Evolutionary conservation across 1,140 invertebrate genomes (phyloP), one percentile per base, ranked within the genome.

Genomic region (Andricus grossulariae): DNA sequence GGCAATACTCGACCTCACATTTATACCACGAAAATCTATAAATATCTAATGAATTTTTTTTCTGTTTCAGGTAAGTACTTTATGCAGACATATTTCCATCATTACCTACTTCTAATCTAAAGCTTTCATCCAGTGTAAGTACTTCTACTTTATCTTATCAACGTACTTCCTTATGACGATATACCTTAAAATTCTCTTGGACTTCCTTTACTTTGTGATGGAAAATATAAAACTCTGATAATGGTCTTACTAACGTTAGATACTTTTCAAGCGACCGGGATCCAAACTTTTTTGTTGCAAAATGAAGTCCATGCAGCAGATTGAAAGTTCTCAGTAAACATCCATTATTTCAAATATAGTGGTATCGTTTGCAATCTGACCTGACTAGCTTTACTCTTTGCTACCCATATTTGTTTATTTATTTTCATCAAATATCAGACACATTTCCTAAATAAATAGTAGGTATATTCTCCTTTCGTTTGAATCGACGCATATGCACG

Each of bases 21-120:
- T 25, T 25, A 25, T 25, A 3, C 25, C 3, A 25, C 3, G 25
- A 25, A 25, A 25, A 25, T 3, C 25, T 39, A 16, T 25, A 66
- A 66, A 15, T 25, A 60, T 66, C 25, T 66, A 45, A 66, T 66
- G 12, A 3, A 39, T 66, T 16, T 39, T 1, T 10, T 66, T 39
- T 66, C 4, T 66, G 57, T 66, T 66, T 66, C 57, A 66, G 57
- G 57, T 66, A 21, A 66, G 45, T 66, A 66, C 57, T 16, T 39
- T 11, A 55, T 15, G 57, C 10, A 13, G 25, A 15, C 13, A 10
- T 60, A 11, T 60, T 13, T 12, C 1, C 8, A 32, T 3, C 13
- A 11, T 13, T 21, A 1, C 19, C 21, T 55, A 25, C 25, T 13
- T 60, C 19, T 21, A 54, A 54, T 54, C 8, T 8, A n/a, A 21